Percentiles rank a stretch among this genome's conserved stretches.
These are phyloP conservation scores for Drosophila sordidapex DNA, from an alignment of 2,888 invertebrate genomes.

Conservation along the genomic window DNA sequence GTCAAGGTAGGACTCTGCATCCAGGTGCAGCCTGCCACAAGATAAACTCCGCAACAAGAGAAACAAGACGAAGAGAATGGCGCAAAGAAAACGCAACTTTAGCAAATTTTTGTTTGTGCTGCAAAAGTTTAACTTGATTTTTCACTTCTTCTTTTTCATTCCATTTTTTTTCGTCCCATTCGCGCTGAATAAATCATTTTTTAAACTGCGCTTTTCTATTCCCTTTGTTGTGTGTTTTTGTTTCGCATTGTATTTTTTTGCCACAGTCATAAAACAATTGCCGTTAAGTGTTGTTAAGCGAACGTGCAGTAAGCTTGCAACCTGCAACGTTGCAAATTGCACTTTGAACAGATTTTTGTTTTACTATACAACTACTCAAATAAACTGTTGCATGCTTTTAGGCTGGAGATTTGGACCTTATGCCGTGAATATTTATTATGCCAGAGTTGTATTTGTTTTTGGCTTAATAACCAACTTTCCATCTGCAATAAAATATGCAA, in stretches of 20 bases:
- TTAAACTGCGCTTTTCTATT: conserved; percentile 35
- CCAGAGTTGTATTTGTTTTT: neutral
- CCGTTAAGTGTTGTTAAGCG: conserved; percentile 74
- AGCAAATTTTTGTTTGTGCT: conserved; percentile 68
- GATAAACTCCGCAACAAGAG: conserved; percentile 63
- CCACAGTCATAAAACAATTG: conserved; percentile 74
- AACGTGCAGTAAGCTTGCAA: conserved; percentile 36
- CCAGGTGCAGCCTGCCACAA: conserved; percentile 62
- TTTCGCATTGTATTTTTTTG: conserved; percentile 40
- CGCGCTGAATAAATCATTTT: conserved; percentile 72
- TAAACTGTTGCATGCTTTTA: conserved; percentile 54
- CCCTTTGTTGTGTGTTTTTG: conserved; percentile 47
- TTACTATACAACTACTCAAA: neutral
- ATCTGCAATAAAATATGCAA: neutral
- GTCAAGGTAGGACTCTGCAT: conserved; percentile 35
- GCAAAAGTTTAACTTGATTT: conserved; percentile 41
- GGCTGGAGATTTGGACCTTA: neutral
- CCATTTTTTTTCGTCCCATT: conserved; percentile 25
- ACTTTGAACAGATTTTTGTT: conserved; percentile 26
- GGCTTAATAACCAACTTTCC: neutral
- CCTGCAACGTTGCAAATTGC: conserved; percentile 32
- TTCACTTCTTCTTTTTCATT: conserved; percentile 12
- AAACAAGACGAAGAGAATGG: neutral
- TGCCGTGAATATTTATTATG: conserved; percentile 16
- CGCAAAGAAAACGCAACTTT: conserved; percentile 73